A percentile compares a stretch with the other conserved stretches of the same genome.
Evolutionary conservation across 2,888 invertebrate species (phyloP).

Genomic region (Dolomedes plantarius): DNA sequence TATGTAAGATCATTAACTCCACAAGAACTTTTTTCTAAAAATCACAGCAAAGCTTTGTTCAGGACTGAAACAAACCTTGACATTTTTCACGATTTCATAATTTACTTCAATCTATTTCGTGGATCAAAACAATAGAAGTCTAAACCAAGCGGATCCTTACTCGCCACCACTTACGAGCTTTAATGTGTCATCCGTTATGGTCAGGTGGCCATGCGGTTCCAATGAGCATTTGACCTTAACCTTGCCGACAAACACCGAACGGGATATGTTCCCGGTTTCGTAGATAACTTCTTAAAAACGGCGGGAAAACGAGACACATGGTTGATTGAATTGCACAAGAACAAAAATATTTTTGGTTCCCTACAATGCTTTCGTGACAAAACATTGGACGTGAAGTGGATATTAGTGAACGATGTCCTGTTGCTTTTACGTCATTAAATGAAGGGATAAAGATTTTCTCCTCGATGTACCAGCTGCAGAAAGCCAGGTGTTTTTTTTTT

Average conservation of each 20-base stretch:
- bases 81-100: background rate
- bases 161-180: background rate
- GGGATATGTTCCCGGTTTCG: constrained; percentile 8
- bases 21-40: too few relatives aligned
- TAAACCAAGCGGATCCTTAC: constrained; percentile 9
- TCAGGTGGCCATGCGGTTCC: constrained; percentile 8
- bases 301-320: background rate
- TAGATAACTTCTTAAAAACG: background rate
- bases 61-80: too few relatives aligned
- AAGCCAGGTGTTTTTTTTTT: too few relatives aligned
- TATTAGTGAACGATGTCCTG: too few relatives aligned
- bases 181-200: constrained; percentile 18
- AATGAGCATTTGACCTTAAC: constrained; percentile 19
- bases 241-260: background rate
- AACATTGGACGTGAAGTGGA: too few relatives aligned
- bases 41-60: too few relatives aligned
- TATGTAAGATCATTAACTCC: too few relatives aligned
- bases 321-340: background rate
- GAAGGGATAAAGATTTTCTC: too few relatives aligned
- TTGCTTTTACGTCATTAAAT: too few relatives aligned
- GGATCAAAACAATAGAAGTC: constrained; percentile 22
- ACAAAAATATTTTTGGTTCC: too few relatives aligned
- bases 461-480: too few relatives aligned
- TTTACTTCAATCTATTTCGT: background rate
- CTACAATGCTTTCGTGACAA: too few relatives aligned